A percentile compares a stretch with the other conserved stretches of the same genome.
phyloP scores from a whole-genome alignment of 2,797 vertebrate genomes.

The Salmo trutta region DNA sequence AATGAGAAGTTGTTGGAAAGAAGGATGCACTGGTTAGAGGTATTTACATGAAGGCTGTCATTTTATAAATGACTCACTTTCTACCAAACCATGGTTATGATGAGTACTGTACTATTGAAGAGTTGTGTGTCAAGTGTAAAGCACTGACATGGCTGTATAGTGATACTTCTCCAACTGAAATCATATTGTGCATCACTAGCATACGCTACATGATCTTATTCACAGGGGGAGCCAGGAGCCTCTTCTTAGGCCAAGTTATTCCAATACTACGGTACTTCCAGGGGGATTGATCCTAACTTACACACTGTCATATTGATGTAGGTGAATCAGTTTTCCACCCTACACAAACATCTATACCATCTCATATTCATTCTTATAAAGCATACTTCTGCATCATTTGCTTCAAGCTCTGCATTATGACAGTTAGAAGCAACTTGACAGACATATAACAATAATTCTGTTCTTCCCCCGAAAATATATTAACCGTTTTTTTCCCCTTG shows the following conservation, averaged over 20 bases:
- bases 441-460: conserved; percentile 86
- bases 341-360: conserved; percentile 46
- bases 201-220: conserved; percentile 35
- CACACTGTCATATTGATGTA: conserved; percentile 39
- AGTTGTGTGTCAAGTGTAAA: conserved; percentile 40
- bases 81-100: conserved; percentile 48
- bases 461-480: conserved; percentile 84
- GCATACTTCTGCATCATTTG: conserved; percentile 81
- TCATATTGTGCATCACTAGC: conserved; percentile 37
- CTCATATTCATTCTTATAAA: conserved; percentile 80
- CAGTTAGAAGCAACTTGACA: conserved; percentile 77
- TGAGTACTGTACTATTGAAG: conserved; percentile 28
- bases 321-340: conserved; percentile 42
- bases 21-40: conserved; percentile 45
- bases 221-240: conserved; percentile 2
- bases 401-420: conserved; percentile 77
- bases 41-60: conserved; percentile 65
- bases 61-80: conserved; percentile 46
- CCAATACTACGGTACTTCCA: conserved; percentile 58
- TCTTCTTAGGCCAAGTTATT: conserved; percentile 46
- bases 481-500: conserved; percentile 72
- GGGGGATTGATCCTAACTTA: conserved; percentile 48
- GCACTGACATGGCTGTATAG: conserved; percentile 33
- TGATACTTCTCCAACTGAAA: conserved; percentile 46
- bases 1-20: conserved; percentile 32